Conservation (phyloP, 2,797 vertebrate genomes). For the Catostomus latipinnis region DNA sequence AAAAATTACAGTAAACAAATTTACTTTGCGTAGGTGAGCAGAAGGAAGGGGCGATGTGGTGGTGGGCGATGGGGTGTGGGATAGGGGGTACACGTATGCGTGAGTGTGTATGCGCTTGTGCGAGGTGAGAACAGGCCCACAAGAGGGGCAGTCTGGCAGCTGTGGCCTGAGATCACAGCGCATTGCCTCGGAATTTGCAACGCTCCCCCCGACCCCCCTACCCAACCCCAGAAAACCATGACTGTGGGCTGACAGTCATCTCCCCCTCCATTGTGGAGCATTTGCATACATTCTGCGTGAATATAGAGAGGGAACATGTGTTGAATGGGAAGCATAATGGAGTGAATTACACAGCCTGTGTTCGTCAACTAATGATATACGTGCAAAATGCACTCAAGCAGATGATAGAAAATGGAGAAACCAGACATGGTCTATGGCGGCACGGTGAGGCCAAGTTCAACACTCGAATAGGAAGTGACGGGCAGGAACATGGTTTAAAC, state of each 20-base stretch:
- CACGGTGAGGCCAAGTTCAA: conserved; percentile 57
- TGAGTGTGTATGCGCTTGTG: conserved; percentile 17
- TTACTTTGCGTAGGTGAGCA: conserved; percentile 92
- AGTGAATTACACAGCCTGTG: conserved; percentile 89
- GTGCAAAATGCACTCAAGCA: conserved; percentile 80
- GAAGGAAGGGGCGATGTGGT: conserved; percentile 71
- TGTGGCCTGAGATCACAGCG: conserved; percentile 80
- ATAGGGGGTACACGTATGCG: conserved; percentile 8
- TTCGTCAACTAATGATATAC: conserved; percentile 86
- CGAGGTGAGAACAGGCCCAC: conserved; percentile 52
- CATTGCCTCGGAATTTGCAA: conserved; percentile 82
- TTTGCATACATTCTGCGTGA: conserved; percentile 91
- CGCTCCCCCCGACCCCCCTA: conserved; percentile 67
- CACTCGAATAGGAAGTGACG: conserved; percentile 54
- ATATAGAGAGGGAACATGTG: conserved; percentile 89
- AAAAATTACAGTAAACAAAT: conserved; percentile 96
- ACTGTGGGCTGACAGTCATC: conserved; percentile 73
- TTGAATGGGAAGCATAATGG: conserved; percentile 88
- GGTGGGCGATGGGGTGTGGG: too few species aligned
- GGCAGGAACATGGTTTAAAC: conserved; percentile 48
- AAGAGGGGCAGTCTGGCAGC: conserved; percentile 83
- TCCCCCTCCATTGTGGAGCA: conserved; percentile 77
- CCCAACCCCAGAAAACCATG: conserved; percentile 8
- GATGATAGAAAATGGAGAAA: conserved; percentile 78
- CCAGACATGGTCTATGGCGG: conserved; percentile 59